These are phyloP conservation scores for Orthonyx spaldingii DNA, from an alignment of 2,113 vertebrate genomes.

Conservation along the genomic window DNA sequence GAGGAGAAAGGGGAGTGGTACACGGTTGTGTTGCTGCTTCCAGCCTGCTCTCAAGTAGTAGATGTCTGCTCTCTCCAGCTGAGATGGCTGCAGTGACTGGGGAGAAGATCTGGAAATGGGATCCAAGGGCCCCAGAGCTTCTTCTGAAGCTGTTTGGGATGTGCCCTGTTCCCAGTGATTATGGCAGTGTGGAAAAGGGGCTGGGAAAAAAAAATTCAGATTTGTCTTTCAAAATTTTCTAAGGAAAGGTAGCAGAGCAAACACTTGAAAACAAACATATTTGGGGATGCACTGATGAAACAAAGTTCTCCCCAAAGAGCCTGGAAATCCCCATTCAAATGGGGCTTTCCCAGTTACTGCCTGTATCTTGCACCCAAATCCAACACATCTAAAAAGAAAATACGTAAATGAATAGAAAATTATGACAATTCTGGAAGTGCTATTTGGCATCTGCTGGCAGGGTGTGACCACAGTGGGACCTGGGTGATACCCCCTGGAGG, in stretches of 20 bases:
- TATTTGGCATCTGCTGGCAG: background rate
- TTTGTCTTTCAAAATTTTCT: background rate
- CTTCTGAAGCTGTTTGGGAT: background rate
- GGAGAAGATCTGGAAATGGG: background rate
- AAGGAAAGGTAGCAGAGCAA: background rate
- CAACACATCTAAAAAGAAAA: background rate
- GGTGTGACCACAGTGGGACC: background rate
- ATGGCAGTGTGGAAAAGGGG: background rate
- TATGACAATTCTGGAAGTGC: background rate
- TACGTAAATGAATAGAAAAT: background rate
- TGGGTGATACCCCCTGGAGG: background rate
- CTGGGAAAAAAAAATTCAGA: background rate
- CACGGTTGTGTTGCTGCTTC: background rate
- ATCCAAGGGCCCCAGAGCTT: background rate
- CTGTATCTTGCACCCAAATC: background rate
- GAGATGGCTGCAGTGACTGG: background rate
- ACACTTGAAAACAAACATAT: background rate
- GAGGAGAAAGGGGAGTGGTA: background rate
- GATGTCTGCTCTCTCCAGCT: background rate
- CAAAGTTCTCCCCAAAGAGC: background rate
- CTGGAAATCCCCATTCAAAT: background rate
- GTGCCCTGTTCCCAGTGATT: background rate
- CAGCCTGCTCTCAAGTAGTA: background rate
- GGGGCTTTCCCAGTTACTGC: background rate
- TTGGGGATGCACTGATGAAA: background rate